Evolutionary conservation across 2,888 invertebrate species (phyloP).

Genomic region (Synanthedon vespiformis): DNA sequence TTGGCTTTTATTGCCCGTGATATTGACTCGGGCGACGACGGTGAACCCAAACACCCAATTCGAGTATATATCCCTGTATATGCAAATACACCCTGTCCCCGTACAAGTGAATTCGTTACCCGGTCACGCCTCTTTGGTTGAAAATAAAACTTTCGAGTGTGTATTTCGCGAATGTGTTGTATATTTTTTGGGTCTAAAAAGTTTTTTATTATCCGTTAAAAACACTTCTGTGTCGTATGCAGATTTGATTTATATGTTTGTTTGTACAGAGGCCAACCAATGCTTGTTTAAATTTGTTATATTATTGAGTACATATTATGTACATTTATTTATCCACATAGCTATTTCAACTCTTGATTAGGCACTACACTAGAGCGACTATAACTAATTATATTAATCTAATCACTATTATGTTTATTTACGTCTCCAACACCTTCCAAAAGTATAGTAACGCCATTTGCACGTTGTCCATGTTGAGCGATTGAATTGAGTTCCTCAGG

Average conservation of each 20-base stretch:
- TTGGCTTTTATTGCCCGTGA: constrained; percentile 51
- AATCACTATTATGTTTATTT: too few relatives aligned
- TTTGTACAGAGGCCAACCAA: too few relatives aligned
- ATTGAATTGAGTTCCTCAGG: too few relatives aligned
- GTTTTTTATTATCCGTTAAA: not conserved
- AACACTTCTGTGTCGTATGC: not conserved
- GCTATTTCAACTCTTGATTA: too few relatives aligned
- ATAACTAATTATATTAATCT: too few relatives aligned
- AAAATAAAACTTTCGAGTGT: constrained; percentile 14
- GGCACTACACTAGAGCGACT: too few relatives aligned
- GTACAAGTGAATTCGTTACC: constrained; percentile 46
- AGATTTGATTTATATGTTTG: not conserved
- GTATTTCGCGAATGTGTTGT: not conserved
- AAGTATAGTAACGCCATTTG: too few relatives aligned
- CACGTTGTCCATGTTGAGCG: too few relatives aligned
- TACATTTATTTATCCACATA: too few relatives aligned
- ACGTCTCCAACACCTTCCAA: too few relatives aligned
- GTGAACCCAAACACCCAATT: constrained; percentile 26
- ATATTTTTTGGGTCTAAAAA: not conserved
- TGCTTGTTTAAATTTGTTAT: too few relatives aligned
- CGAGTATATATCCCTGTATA: constrained; percentile 57
- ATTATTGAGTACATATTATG: too few relatives aligned
- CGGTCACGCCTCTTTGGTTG: constrained; percentile 48
- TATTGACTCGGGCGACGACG: constrained; percentile 44
- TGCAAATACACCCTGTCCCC: constrained; percentile 52